A percentile compares a stretch with the other conserved stretches of the same genome.
phyloP scores from a whole-genome alignment of 1,140 invertebrate genomes.

The Aculops lycopersici region DNA sequence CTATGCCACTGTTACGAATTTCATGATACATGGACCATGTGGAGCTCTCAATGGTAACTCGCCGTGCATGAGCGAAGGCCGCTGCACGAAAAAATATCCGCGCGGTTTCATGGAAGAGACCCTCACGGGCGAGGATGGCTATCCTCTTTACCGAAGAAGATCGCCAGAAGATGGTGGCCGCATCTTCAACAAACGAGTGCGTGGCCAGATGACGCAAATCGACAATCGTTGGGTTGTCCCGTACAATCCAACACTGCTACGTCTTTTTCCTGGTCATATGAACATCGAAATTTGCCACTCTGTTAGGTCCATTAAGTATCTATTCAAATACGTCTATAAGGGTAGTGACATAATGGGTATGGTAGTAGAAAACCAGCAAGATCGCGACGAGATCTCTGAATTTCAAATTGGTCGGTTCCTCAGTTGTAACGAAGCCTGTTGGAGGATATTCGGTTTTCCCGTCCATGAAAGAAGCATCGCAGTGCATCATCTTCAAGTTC shows the following conservation, averaged over 20 bases:
- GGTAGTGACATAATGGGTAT: conserved; percentile 12
- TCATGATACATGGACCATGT: conserved; percentile 17
- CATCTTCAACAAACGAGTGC: conserved; percentile 8
- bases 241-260: conserved; percentile 12
- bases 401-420: conserved; percentile 10
- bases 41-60: conserved; percentile 9
- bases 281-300: conserved; percentile 14
- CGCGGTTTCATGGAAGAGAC: not conserved
- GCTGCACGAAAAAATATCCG: conserved; percentile 9
- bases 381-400: conserved; percentile 10
- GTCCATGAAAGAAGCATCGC: conserved; percentile 16
- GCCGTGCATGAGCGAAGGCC: conserved; percentile 11
- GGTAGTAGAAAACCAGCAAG: conserved; percentile 2
- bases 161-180: conserved; percentile 4
- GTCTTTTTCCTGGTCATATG: conserved; percentile 14
- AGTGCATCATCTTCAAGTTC: conserved; percentile 17
- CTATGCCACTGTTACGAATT: conserved; percentile 13
- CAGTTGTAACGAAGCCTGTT: conserved; percentile 11
- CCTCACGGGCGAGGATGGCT: conserved; percentile 4
- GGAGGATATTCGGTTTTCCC: conserved; percentile 10
- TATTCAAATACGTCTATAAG: conserved; percentile 15
- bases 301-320: conserved; percentile 13
- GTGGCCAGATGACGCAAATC: conserved; percentile 2
- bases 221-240: conserved; percentile 14
- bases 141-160: conserved; percentile 7